phyloP scores from a whole-genome alignment of 2,797 vertebrate species.

The Oceanodroma leucorhoa region DNA sequence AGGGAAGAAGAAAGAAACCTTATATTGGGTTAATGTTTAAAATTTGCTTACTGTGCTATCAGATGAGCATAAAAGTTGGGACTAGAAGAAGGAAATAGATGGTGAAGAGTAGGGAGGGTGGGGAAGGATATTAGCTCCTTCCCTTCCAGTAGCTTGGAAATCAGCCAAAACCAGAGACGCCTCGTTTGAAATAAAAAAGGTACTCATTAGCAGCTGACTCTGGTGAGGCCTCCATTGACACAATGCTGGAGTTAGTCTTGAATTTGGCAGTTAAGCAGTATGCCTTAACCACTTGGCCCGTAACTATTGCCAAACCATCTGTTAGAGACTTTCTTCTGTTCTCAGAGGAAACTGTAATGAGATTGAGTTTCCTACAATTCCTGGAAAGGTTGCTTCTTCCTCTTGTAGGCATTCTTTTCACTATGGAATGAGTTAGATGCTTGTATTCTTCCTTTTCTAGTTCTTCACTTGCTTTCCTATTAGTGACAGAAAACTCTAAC shows the following conservation, averaged over 20 bases:
- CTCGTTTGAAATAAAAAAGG: background rate
- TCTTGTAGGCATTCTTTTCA: background rate
- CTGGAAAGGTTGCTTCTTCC: background rate
- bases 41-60: background rate
- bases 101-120: background rate
- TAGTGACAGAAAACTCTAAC: background rate
- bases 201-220: background rate
- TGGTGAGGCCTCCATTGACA: background rate
- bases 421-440: accelerated
- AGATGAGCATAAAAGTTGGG: accelerated
- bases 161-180: background rate
- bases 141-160: background rate
- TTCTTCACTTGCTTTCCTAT: background rate
- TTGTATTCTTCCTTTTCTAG: background rate
- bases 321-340: background rate
- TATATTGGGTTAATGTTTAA: background rate
- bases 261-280: background rate
- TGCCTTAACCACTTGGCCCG: background rate
- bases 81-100: background rate
- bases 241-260: background rate
- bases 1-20: background rate
- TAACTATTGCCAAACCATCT: background rate
- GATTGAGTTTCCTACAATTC: background rate
- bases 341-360: background rate
- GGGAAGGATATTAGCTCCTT: background rate